Base-by-base conservation (phyloP, 2,888 invertebrate genomes). In the Clitarchus hookeri region DNA sequence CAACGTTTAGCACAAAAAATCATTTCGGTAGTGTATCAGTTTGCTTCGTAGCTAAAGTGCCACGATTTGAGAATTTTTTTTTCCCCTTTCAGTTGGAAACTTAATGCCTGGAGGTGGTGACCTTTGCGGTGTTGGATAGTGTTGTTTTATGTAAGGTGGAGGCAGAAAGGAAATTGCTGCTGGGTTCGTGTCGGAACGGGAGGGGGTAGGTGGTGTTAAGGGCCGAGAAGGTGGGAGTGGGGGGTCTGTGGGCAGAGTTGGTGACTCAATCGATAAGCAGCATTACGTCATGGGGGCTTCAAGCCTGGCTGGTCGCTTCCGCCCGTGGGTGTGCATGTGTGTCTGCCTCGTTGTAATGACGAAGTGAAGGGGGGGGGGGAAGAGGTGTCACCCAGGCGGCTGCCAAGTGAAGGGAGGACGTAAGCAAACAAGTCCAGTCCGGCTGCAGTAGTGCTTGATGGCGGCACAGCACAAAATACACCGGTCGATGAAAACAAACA, bases 261-360 rank as follows among this genome's bases (percentile, higher is more conserved):
- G 65, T 23, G 65, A 65, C 65, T 65, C 65, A 65, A 65, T 65
- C 65, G 65, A 65, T 65, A 65, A 65, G 65, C 65, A 65, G 65
- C 65, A 65, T 65, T 65, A 65, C 65, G 65, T 65, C 65, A 65
- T n/a, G 65, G 65, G 65, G 65, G 65, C 65, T 23, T 65, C 19
- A 65, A 65, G 23, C 65, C 65, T 65, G 65, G 65, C 65, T 11
- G 65, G 65, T 65, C 65, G 65, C 65, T 65, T 65, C 65, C 65
- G 65, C 65, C n/a, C 65, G 65, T 65, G 65, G n/a, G 12, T n/a
- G 65, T 65, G 65, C 65, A 65, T 65, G 65, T 65, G 65, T 65
- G 65, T 65, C 8, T 16, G 65, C 8, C 65, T 11, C 16, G 65
- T 65, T 65, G 65, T 16, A n/a, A n/a, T n/a, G n/a, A n/a, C n/a